Conservation (phyloP, 2,888 invertebrate genomes). For the Plebejus anna region DNA sequence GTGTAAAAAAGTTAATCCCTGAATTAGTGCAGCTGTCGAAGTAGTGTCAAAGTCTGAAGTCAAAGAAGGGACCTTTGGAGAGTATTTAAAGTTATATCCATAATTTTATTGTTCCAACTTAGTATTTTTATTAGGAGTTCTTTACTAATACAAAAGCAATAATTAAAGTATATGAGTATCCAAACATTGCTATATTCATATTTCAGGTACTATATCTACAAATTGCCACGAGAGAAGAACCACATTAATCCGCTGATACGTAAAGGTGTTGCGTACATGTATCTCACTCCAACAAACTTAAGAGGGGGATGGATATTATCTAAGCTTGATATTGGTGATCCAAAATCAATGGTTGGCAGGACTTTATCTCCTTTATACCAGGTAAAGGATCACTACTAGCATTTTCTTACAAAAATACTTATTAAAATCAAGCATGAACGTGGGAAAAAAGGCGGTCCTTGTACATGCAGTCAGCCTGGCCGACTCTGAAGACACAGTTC, state of each 20-base stretch:
- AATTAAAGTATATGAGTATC: background rate
- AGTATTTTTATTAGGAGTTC: no score
- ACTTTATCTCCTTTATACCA: slow-evolving; percentile 82
- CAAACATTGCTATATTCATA: slow-evolving; percentile 6
- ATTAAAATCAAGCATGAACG: no score
- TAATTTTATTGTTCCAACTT: background rate
- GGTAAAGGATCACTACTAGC: slow-evolving; percentile 43
- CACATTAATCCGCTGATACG: slow-evolving; percentile 74
- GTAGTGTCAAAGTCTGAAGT: no score
- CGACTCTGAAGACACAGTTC: no score
- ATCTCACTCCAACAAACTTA: slow-evolving; percentile 82
- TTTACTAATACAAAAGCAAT: background rate
- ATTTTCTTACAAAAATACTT: no score
- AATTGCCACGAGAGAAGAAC: slow-evolving; percentile 83
- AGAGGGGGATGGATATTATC: slow-evolving; percentile 85
- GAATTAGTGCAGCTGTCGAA: no score
- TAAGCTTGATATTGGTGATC: slow-evolving; percentile 79
- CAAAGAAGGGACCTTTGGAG: background rate
- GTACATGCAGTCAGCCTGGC: no score
- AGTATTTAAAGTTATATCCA: background rate
- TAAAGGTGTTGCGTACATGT: slow-evolving; percentile 84
- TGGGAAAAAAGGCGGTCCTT: no score
- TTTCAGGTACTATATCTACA: slow-evolving; percentile 91
- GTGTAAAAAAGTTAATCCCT: background rate
- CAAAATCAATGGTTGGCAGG: slow-evolving; percentile 82